Percentiles rank a stretch among this genome's conserved stretches.
phyloP scores from a whole-genome alignment of 2,888 invertebrate species.

The Cerastis rubricosa region DNA sequence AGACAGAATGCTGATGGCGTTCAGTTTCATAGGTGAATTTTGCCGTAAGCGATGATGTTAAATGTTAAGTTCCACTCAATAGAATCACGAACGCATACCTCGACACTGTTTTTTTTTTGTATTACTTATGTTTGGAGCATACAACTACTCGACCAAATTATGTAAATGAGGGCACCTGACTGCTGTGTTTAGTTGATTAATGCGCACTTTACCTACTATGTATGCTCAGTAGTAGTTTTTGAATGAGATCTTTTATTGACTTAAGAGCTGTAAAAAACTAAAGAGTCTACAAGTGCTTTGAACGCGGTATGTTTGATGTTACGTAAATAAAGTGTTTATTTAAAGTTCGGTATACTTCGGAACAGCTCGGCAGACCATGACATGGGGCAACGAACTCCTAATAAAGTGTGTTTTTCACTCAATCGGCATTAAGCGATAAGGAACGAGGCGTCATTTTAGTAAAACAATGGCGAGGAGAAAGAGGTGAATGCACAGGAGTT shows the following conservation, averaged over 20 bases:
- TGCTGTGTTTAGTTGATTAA: constrained; percentile 43
- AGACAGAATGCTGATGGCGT: background rate
- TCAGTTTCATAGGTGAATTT: background rate
- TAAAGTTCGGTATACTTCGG: constrained; percentile 38
- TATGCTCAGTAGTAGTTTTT: constrained; percentile 37
- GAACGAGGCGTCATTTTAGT: constrained; percentile 50
- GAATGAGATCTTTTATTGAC: constrained; percentile 42
- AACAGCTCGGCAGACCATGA: constrained; percentile 53
- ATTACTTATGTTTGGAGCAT: background rate
- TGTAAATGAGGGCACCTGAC: constrained; percentile 9
- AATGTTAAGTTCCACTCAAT: background rate
- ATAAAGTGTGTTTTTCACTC: constrained; percentile 52
- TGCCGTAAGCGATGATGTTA: background rate
- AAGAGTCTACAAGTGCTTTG: constrained; percentile 36
- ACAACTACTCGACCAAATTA: constrained; percentile 12
- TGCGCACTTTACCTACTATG: constrained; percentile 12
- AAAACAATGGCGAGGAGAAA: constrained; percentile 53
- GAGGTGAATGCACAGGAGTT: constrained; percentile 48
- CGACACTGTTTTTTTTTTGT: background rate
- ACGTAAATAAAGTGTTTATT: constrained; percentile 55
- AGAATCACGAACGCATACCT: background rate
- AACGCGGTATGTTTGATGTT: constrained; percentile 54
- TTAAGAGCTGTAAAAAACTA: constrained; percentile 29
- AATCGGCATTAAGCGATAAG: constrained; percentile 55
- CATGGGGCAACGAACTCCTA: constrained; percentile 57